Evolutionary conservation across 2,113 vertebrate species (phyloP).

Genomic region (Dicaeum eximium): DNA sequence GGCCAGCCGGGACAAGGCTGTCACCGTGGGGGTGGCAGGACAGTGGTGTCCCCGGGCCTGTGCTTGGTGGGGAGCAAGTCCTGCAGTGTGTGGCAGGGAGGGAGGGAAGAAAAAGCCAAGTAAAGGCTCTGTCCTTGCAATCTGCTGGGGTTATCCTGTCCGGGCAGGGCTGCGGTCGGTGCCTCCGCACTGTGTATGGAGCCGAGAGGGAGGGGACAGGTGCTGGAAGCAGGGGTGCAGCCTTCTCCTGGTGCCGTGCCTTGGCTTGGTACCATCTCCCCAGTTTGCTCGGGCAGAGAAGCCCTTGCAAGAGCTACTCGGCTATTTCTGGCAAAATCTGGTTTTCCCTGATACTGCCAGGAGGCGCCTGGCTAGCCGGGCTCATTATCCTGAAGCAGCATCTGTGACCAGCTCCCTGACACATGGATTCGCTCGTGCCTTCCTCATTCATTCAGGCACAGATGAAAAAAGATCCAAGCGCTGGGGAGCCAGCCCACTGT

Average conservation of each 20-base stretch:
- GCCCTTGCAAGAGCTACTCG: background rate
- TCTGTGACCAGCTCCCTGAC: background rate
- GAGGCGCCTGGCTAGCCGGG: background rate
- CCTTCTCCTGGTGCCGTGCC: background rate
- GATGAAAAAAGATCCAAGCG: background rate
- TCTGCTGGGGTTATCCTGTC: background rate
- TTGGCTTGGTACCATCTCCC: background rate
- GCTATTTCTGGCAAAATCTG: background rate
- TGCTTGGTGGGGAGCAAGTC: accelerated
- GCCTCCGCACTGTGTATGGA: accelerated
- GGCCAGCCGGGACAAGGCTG: accelerated
- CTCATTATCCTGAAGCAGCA: background rate
- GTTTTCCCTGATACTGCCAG: background rate
- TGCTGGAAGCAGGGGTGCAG: background rate
- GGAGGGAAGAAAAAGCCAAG: background rate
- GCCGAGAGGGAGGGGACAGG: background rate
- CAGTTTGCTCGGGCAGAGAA: background rate
- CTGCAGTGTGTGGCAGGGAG: accelerated
- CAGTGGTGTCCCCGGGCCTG: background rate
- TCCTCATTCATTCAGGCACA: background rate
- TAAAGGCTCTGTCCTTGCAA: background rate
- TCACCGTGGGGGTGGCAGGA: background rate
- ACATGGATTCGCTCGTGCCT: accelerated
- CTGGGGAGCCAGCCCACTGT: background rate
- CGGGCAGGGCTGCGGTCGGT: accelerated